Percentiles rank a stretch among this genome's conserved stretches.
These are phyloP conservation scores for Cettia cetti DNA, from an alignment of 2,113 vertebrate species.

Conservation along the genomic window DNA sequence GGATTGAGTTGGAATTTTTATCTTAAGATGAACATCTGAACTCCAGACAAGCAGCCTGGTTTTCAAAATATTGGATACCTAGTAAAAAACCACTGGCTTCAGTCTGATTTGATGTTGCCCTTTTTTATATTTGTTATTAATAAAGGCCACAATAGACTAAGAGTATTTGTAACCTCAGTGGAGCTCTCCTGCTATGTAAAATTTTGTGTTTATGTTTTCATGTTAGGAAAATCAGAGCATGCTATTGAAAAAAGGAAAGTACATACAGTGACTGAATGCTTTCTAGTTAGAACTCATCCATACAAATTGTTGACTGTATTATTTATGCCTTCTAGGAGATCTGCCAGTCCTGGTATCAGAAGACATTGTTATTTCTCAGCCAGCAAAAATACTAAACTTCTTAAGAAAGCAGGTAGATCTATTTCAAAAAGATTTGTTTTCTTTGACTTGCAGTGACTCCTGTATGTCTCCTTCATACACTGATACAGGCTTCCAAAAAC, in stretches of 20 bases:
- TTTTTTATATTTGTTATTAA: background rate
- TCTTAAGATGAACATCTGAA: background rate
- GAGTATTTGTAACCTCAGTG: background rate
- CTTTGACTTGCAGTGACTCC: background rate
- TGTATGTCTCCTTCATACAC: background rate
- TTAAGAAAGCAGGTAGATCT: conserved; percentile 87
- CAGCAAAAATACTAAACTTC: conserved; percentile 89
- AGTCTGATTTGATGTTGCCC: background rate
- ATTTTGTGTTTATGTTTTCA: background rate
- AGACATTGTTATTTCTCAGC: conserved; percentile 80
- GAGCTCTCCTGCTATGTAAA: background rate
- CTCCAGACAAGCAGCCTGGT: background rate
- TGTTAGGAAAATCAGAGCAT: background rate
- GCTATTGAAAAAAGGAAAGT: background rate
- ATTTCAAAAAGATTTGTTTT: background rate
- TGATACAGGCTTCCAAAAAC: background rate
- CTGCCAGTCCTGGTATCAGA: conserved; percentile 84
- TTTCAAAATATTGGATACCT: background rate
- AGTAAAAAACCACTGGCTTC: background rate
- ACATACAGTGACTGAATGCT: background rate
- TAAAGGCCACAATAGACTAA: background rate
- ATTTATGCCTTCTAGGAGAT: conserved; percentile 63
- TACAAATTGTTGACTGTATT: background rate
- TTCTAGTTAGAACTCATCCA: background rate
- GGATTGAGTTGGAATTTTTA: background rate